phyloP scores from a whole-genome alignment of 2,888 invertebrate genomes.

The Epinotia demarniana region DNA sequence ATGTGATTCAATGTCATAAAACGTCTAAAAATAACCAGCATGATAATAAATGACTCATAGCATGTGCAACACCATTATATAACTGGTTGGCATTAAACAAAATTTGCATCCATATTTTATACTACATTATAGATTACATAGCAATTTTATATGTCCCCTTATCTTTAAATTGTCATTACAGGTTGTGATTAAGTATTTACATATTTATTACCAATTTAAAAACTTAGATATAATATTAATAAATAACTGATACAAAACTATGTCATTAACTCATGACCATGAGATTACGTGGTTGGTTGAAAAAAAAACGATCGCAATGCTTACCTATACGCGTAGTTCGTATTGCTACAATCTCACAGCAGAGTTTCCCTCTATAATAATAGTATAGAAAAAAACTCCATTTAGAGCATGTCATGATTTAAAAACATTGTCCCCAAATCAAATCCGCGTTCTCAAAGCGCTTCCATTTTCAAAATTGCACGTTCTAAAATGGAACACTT shows the following conservation, averaged over 20 bases:
- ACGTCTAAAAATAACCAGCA: conserved; percentile 49
- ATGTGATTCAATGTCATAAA: conserved; percentile 43
- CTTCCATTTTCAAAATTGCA: conserved; percentile 39
- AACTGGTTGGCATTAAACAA: conserved; percentile 48
- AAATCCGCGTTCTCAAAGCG: not conserved
- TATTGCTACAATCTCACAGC: not conserved
- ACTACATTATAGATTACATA: too few species aligned
- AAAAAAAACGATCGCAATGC: not conserved
- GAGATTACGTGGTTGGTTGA: not conserved
- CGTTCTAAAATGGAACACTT: conserved; percentile 36
- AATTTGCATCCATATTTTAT: not conserved
- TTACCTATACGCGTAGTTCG: not conserved
- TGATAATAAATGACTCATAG: conserved; percentile 54
- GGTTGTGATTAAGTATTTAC: not conserved
- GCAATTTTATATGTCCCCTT: not conserved
- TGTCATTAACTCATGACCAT: not conserved
- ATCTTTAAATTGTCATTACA: not conserved
- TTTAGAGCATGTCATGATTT: not conserved
- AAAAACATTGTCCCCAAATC: not conserved
- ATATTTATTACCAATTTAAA: not conserved
- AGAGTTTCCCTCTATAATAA: too few species aligned
- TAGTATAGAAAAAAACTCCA: too few species aligned
- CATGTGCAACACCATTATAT: conserved; percentile 54
- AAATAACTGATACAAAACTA: not conserved
- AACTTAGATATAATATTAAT: not conserved